A percentile compares a stretch with the other conserved stretches of the same genome.
Conservation (phyloP, 2,797 vertebrate genomes). For the Sebastes matsubarae region DNA sequence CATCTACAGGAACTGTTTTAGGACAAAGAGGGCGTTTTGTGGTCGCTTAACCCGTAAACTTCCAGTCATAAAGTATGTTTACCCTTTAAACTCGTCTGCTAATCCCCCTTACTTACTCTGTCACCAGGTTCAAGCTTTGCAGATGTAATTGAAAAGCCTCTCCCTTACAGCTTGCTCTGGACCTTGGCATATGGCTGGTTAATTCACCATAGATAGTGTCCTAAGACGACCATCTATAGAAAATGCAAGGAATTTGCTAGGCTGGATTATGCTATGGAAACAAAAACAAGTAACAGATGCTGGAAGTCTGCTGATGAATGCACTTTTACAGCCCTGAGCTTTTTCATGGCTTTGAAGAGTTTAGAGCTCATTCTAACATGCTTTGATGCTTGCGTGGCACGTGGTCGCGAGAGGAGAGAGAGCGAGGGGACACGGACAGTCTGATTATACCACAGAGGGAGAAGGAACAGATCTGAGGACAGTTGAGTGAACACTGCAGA, state of each 20-base stretch:
- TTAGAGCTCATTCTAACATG: slow-evolving; percentile 24
- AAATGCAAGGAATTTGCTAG: slow-evolving; percentile 32
- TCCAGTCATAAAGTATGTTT: background rate
- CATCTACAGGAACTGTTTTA: background rate
- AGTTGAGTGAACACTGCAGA: background rate
- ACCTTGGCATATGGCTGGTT: slow-evolving; percentile 2
- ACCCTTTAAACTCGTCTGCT: slow-evolving; percentile 2
- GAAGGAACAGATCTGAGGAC: background rate
- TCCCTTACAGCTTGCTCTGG: background rate
- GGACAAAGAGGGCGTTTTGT: background rate
- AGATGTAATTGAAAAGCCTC: slow-evolving; percentile 29
- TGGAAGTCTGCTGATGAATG: slow-evolving; percentile 44
- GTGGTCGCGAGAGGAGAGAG: slow-evolving; percentile 23
- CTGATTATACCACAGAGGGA: slow-evolving; percentile 17
- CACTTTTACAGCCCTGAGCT: slow-evolving; percentile 35
- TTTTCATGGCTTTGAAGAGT: slow-evolving; percentile 44
- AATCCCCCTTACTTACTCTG: slow-evolving; percentile 21
- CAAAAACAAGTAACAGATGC: slow-evolving; percentile 58
- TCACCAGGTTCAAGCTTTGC: slow-evolving; percentile 32
- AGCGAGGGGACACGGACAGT: background rate
- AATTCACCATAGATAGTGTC: slow-evolving; percentile 4
- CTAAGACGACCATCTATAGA: slow-evolving; percentile 18
- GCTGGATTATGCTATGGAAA: slow-evolving; percentile 42
- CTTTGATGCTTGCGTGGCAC: slow-evolving; percentile 46
- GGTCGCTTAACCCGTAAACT: background rate